These are phyloP conservation scores for Lota lota DNA, from an alignment of 2,113 vertebrate species.

Conservation along the genomic window DNA sequence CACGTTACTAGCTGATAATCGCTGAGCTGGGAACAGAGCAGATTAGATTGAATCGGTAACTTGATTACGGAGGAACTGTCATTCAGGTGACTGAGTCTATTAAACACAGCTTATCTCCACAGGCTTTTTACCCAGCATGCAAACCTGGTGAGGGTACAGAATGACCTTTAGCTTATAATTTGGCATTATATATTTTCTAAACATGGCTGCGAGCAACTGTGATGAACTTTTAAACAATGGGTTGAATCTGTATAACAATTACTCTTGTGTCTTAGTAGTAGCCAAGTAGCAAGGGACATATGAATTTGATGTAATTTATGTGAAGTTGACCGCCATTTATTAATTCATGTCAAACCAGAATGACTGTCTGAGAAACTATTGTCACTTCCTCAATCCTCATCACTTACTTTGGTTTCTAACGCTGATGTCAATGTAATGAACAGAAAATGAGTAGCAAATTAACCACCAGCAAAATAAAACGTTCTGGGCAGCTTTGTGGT, in stretches of 20 bases:
- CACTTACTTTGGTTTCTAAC: neutral
- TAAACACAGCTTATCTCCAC: constrained; percentile 39
- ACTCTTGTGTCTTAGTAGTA: neutral
- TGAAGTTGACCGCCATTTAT: neutral
- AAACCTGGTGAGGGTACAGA: constrained; percentile 22
- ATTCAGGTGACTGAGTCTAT: constrained; percentile 25
- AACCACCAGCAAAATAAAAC: neutral
- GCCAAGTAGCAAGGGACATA: neutral
- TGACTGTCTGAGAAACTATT: neutral
- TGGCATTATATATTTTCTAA: neutral
- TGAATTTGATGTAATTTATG: too few species aligned
- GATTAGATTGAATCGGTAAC: constrained; percentile 20
- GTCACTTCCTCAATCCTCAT: neutral
- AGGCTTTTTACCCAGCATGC: constrained; percentile 31
- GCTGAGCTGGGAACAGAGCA: neutral
- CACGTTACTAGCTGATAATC: neutral
- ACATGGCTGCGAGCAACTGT: neutral
- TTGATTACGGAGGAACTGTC: constrained; percentile 26
- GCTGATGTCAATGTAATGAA: neutral
- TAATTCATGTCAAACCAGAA: neutral
- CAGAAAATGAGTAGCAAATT: neutral
- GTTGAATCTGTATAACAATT: neutral
- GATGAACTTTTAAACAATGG: neutral
- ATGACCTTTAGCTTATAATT: constrained; percentile 32
- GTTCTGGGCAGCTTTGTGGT: constrained; percentile 1